Percentiles rank a stretch among this genome's conserved stretches.
These are phyloP conservation scores for Tanypteryx hageni DNA, from an alignment of 2,888 invertebrate genomes.

Conservation along the genomic window DNA sequence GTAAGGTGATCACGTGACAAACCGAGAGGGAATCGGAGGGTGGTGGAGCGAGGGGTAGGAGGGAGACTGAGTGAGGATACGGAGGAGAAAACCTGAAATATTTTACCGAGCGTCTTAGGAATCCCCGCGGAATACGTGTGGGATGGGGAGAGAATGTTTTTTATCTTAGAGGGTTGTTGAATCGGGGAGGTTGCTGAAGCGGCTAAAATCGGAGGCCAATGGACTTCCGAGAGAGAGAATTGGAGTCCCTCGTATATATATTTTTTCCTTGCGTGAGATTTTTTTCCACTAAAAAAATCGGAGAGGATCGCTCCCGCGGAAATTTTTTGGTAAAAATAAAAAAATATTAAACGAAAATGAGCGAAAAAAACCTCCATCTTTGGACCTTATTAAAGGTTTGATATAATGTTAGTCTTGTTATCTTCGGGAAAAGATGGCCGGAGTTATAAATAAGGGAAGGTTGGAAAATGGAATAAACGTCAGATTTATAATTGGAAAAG, in stretches of 20 bases:
- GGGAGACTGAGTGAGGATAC: neutral
- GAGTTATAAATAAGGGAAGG: neutral
- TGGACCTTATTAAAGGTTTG: neutral
- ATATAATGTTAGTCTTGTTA: neutral
- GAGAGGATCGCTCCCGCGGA: neutral
- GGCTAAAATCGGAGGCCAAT: constrained; percentile 19
- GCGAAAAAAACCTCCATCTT: neutral
- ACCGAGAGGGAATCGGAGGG: neutral
- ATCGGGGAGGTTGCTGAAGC: neutral
- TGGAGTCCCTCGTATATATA: neutral
- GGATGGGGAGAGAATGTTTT: neutral
- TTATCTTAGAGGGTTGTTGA: neutral
- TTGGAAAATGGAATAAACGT: neutral
- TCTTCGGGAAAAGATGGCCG: neutral
- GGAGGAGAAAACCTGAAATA: constrained; percentile 39
- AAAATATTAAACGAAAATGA: no score
- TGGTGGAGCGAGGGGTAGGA: no score
- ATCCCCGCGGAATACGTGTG: constrained; percentile 31
- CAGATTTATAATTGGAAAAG: constrained; percentile 15
- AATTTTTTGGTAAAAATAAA: neutral
- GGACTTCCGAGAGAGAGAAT: neutral
- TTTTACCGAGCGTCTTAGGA: constrained; percentile 14
- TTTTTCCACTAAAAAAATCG: neutral
- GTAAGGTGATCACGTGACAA: neutral
- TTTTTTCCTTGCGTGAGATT: neutral